phyloP scores from a whole-genome alignment of 2,888 invertebrate species.

The Andrena minutula region DNA sequence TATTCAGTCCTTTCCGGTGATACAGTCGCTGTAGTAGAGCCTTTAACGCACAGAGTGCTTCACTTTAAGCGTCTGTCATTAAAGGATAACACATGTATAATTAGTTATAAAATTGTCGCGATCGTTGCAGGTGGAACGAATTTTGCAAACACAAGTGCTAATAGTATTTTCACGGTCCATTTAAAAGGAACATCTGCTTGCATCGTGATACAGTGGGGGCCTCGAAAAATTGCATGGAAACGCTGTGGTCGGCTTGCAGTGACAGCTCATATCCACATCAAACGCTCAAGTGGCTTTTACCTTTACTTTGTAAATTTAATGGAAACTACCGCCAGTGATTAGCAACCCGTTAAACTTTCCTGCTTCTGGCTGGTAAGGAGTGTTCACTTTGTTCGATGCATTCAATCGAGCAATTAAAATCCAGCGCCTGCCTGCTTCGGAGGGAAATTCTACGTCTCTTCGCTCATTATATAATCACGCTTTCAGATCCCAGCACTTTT shows the following conservation, averaged over 20 bases:
- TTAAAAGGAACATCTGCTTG: slow-evolving; percentile 16
- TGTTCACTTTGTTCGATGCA: slow-evolving; percentile 37
- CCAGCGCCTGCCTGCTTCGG: neutral
- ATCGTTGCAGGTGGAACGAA: neutral
- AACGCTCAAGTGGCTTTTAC: slow-evolving; percentile 48
- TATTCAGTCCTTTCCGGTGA: neutral
- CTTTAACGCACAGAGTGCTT: neutral
- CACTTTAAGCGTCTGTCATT: neutral
- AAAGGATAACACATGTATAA: neutral
- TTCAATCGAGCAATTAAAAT: slow-evolving; percentile 32
- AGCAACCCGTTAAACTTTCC: slow-evolving; percentile 33
- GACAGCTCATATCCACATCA: slow-evolving; percentile 63
- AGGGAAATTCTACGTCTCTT: neutral
- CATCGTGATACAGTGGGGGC: neutral
- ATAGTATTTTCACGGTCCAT: slow-evolving; percentile 1
- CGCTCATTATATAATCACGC: neutral
- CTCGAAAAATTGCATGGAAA: slow-evolving; percentile 32
- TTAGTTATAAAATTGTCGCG: neutral
- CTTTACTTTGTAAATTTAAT: slow-evolving; percentile 51
- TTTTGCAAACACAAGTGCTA: neutral
- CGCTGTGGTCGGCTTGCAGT: slow-evolving; percentile 25
- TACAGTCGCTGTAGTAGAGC: neutral
- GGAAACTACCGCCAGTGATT: slow-evolving; percentile 26
- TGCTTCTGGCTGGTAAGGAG: slow-evolving; percentile 4
- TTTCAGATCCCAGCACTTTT: neutral